A percentile compares a stretch with the other conserved stretches of the same genome.
phyloP scores from a whole-genome alignment of 1,140 invertebrate genomes.

The Ericerus pela region DNA sequence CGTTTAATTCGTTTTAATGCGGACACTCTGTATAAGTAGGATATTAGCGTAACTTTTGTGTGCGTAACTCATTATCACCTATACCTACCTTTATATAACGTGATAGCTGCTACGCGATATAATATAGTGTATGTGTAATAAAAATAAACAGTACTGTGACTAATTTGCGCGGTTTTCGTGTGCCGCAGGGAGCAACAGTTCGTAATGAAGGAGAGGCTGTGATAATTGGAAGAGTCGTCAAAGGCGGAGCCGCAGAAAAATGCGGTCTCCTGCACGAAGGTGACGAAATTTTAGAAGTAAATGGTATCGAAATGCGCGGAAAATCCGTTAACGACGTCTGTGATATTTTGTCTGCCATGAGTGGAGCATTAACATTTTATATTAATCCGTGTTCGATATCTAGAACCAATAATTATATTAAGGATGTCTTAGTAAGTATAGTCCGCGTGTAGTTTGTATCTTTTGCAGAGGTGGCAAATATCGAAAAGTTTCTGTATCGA shows the following conservation, averaged over 20 bases:
- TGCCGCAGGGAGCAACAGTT: constrained; percentile 68
- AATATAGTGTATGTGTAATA: too few relatives aligned
- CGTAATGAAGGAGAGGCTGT: constrained; percentile 86
- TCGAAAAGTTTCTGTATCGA: too few relatives aligned
- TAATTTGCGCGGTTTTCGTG: neutral
- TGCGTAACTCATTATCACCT: too few relatives aligned
- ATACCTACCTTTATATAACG: too few relatives aligned
- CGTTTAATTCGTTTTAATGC: too few relatives aligned
- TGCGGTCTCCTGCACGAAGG: constrained; percentile 87
- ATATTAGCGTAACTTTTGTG: too few relatives aligned
- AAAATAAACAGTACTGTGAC: neutral
- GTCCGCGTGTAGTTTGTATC: too few relatives aligned
- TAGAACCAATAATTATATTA: constrained; percentile 6
- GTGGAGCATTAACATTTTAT: constrained; percentile 73
- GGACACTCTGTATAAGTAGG: too few relatives aligned
- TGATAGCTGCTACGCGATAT: too few relatives aligned
- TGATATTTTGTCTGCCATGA: constrained; percentile 84
- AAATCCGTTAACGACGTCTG: constrained; percentile 96
- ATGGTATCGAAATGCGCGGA: constrained; percentile 86
- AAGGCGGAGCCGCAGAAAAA: constrained; percentile 88
- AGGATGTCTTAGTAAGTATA: neutral
- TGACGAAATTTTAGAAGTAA: constrained; percentile 93
- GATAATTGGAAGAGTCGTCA: constrained; percentile 85
- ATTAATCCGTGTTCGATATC: neutral
- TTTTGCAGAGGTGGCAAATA: too few relatives aligned